Evolutionary conservation across 2,888 invertebrate genomes (phyloP).

Genomic region (Mimachlamys varia): DNA sequence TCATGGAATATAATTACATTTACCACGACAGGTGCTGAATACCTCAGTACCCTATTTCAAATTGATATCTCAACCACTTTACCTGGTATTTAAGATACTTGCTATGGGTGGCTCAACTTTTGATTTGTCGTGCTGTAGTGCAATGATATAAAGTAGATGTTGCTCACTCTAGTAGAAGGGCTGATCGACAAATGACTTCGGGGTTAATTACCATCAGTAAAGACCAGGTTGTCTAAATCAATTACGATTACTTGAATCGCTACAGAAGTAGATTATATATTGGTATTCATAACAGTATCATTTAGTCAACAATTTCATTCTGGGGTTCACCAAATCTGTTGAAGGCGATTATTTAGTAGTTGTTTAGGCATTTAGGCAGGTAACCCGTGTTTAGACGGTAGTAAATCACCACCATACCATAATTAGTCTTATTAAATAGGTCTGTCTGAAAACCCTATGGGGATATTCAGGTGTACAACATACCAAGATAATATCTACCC

Average conservation of each 20-base stretch:
- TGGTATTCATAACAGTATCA: background rate
- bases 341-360: background rate
- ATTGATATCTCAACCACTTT: background rate
- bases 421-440: background rate
- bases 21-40: constrained; percentile 2
- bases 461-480: constrained; percentile 13
- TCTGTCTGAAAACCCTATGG: background rate
- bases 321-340: background rate
- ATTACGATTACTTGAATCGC: background rate
- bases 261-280: background rate
- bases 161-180: background rate
- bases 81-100: background rate
- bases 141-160: background rate
- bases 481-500: background rate
- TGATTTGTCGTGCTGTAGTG: background rate
- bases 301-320: constrained; percentile 9
- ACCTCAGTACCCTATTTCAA: background rate
- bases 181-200: constrained; percentile 13
- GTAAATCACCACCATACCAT: background rate
- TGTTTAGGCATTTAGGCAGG: background rate
- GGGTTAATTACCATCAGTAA: constrained; percentile 19
- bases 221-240: background rate
- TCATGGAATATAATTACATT: background rate
- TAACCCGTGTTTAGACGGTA: background rate
- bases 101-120: background rate